phyloP scores from a whole-genome alignment of 2,113 vertebrate genomes.

The Tonatia bakeri region DNA sequence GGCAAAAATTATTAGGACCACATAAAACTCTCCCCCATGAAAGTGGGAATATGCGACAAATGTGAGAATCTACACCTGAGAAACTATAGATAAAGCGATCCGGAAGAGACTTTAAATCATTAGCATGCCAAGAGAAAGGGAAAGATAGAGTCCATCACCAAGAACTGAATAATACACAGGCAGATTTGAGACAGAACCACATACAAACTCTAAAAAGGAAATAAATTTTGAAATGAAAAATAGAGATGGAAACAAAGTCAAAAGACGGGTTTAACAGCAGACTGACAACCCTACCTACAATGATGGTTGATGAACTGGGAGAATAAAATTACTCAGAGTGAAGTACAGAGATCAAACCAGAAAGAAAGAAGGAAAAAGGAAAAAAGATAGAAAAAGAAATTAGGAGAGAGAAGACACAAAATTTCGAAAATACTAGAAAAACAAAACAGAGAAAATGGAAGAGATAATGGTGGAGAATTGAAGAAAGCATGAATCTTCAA shows the following conservation, averaged over 20 bases:
- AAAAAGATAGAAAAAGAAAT: neutral
- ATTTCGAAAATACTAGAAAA: neutral
- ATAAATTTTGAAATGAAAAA: conserved; percentile 19
- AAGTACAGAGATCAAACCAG: neutral
- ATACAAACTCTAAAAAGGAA: conserved; percentile 1
- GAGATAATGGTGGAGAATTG: neutral
- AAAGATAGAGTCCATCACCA: neutral
- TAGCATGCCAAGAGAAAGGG: neutral
- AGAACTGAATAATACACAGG: neutral
- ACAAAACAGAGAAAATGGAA: neutral
- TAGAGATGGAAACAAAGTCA: neutral
- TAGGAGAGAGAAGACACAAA: neutral
- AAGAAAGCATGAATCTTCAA: neutral
- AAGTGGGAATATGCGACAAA: neutral
- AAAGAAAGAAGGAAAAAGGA: neutral
- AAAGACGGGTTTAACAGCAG: neutral
- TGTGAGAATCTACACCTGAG: neutral
- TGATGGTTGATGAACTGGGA: neutral
- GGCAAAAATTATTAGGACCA: neutral
- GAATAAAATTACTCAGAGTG: neutral
- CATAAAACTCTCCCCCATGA: neutral
- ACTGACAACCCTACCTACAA: neutral
- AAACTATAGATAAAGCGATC: neutral
- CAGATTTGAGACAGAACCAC: conserved; percentile 1
- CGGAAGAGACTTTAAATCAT: neutral